phyloP scores from a whole-genome alignment of 2,797 vertebrate species.

The Enoplosus armatus region DNA sequence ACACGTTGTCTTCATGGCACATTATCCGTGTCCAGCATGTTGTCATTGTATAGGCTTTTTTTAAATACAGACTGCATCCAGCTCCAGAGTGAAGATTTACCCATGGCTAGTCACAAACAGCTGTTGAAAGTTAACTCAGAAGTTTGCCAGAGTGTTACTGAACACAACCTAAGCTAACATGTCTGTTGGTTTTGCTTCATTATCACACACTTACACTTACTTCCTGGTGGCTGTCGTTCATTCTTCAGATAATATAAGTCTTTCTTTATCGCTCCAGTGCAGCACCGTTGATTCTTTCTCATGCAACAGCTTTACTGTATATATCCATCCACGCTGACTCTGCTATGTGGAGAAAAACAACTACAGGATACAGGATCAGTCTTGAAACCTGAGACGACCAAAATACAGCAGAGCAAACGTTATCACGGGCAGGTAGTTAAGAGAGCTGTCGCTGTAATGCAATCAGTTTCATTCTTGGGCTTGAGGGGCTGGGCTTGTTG shows the following conservation, averaged over 20 bases:
- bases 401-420: slow-evolving; percentile 36
- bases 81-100: background rate
- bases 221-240: slow-evolving; percentile 63
- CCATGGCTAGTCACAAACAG: background rate
- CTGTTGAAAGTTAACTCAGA: background rate
- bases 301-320: background rate
- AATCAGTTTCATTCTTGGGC: slow-evolving; percentile 40
- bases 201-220: slow-evolving; percentile 77
- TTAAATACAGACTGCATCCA: background rate
- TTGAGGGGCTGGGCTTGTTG: slow-evolving; percentile 50
- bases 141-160: background rate
- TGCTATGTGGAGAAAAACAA: slow-evolving; percentile 6
- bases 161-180: slow-evolving; percentile 4
- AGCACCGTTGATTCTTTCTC: background rate
- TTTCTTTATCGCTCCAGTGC: background rate
- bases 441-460: background rate
- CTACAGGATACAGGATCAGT: slow-evolving; percentile 55
- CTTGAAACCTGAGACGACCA: slow-evolving; percentile 61
- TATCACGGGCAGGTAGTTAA: background rate
- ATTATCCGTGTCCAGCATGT: background rate
- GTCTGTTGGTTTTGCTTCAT: slow-evolving; percentile 22
- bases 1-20: background rate
- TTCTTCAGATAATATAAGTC: slow-evolving; percentile 35
- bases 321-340: slow-evolving; percentile 7
- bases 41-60: background rate